Evolutionary conservation across 2,797 vertebrate genomes (phyloP), one percentile per base, ranked within the genome.

Genomic region (Premnoplex brunnescens): DNA sequence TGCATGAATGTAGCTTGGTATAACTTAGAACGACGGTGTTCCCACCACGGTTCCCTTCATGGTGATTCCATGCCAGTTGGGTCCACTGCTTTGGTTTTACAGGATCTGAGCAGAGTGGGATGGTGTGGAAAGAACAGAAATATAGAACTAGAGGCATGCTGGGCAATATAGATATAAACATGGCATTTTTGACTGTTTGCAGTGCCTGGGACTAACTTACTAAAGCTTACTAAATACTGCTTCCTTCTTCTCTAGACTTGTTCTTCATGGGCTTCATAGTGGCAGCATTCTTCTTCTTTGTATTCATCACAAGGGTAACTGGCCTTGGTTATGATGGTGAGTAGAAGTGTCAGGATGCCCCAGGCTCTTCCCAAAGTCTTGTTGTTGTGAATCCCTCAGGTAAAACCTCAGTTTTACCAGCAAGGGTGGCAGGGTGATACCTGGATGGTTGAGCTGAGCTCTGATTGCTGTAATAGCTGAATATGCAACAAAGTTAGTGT

Each of bases 211-310:
- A 46, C 44, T 46, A 22, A 46, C 21, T 46, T 12, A 46, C 10
- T 46, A 46, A 46, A 51, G 22, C n/a, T 22, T 74, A 27, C 56
- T 85, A 49, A 87, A 66, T 49, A 14, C 8, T 43, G 39, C 58
- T 54, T 68, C 58, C 58, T 51, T 69, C 17, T 88, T 63, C 32
- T 43, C 66, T 79, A 99, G 99, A 98, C 95, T 96, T 99, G 75
- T 99, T 99, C 92, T 99, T 98, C 92, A 98, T 99, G 97, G 99
- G 99, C 10, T 99, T 99, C 86, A 98, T 98, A 90, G 98, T 99
- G 1, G 14, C 94, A 4, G 98, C 98, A 1, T 98, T 99, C 75
- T 95, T 99, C 97, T 99, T 98, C 97, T 99, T 99, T 14, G 94
- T 99, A 49, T 93, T 99, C 66, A 97, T 99, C 96, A 98, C 98